Conservation (phyloP, 2,888 invertebrate species). For the Eupithecia subumbrata region DNA sequence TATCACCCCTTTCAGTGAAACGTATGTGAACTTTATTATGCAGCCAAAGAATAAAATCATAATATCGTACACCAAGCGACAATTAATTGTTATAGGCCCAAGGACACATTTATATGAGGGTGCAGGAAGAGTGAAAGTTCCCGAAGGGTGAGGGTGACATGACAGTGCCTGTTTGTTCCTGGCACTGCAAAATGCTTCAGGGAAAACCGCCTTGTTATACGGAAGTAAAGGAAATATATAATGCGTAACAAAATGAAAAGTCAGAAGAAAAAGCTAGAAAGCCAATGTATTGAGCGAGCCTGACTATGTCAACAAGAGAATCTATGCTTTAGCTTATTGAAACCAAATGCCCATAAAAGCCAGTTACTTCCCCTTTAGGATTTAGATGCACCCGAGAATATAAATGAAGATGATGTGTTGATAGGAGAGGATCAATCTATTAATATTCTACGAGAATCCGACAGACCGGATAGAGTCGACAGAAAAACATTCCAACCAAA, state of each 20-base stretch:
- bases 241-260: not conserved
- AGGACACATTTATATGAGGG: slow-evolving; percentile 54
- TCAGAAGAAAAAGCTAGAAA: not conserved
- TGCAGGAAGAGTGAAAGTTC: slow-evolving; percentile 52
- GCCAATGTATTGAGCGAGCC: not conserved
- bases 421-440: slow-evolving; percentile 52
- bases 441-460: slow-evolving; percentile 62
- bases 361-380: slow-evolving; percentile 18
- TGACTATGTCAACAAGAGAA: not conserved
- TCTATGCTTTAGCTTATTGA: not conserved
- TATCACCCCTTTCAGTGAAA: slow-evolving; percentile 35
- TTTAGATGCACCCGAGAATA: slow-evolving; percentile 27
- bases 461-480: slow-evolving; percentile 62
- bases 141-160: slow-evolving; percentile 66
- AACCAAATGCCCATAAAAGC: slow-evolving; percentile 13
- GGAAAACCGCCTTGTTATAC: not conserved
- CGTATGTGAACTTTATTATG: slow-evolving; percentile 36
- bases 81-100: slow-evolving; percentile 35
- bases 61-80: slow-evolving; percentile 22
- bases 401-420: slow-evolving; percentile 40
- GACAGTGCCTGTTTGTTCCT: slow-evolving; percentile 64
- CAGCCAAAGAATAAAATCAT: slow-evolving; percentile 24
- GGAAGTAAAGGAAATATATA: not conserved
- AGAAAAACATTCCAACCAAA: slow-evolving; percentile 49
- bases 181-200: slow-evolving; percentile 58